Evolutionary conservation across 2,113 vertebrate genomes (phyloP).

Genomic region (Alaudala cheleensis): DNA sequence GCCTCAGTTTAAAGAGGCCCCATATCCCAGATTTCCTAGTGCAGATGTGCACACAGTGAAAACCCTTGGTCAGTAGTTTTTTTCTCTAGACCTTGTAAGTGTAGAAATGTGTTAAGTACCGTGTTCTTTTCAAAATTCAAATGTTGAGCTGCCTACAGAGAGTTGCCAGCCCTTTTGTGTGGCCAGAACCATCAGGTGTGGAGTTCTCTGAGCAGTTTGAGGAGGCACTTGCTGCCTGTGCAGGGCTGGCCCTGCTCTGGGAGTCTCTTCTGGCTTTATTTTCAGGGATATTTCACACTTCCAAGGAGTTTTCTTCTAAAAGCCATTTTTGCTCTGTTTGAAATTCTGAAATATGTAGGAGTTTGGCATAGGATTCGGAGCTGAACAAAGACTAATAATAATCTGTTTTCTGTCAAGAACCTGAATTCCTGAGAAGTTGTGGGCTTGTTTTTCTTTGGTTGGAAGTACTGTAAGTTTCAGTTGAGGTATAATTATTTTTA

Average conservation of each 20-base stretch:
- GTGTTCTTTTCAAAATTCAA: not conserved
- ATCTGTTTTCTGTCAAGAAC: not conserved
- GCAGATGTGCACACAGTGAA: not conserved
- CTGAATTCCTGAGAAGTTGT: not conserved
- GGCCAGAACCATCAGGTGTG: not conserved
- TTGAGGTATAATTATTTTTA: conserved; percentile 1
- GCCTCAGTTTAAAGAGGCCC: not conserved
- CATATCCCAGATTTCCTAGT: not conserved
- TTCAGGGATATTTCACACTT: not conserved
- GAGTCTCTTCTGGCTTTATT: not conserved
- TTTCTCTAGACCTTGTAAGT: not conserved
- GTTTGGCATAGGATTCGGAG: conserved; percentile 15
- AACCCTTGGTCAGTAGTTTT: not conserved
- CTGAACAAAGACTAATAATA: conserved; percentile 17
- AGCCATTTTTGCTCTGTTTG: not conserved
- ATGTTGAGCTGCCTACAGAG: not conserved
- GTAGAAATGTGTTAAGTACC: not conserved
- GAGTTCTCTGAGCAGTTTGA: not conserved
- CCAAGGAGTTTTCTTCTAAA: not conserved
- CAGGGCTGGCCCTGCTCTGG: not conserved
- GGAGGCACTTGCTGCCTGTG: not conserved
- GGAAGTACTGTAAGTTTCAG: not conserved
- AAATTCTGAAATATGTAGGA: conserved; percentile 27
- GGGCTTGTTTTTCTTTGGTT: conserved; percentile 3
- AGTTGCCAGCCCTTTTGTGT: fast-evolving